Base-by-base conservation (phyloP, 1,140 invertebrate species). In the Zaprionus camerounensis region DNA sequence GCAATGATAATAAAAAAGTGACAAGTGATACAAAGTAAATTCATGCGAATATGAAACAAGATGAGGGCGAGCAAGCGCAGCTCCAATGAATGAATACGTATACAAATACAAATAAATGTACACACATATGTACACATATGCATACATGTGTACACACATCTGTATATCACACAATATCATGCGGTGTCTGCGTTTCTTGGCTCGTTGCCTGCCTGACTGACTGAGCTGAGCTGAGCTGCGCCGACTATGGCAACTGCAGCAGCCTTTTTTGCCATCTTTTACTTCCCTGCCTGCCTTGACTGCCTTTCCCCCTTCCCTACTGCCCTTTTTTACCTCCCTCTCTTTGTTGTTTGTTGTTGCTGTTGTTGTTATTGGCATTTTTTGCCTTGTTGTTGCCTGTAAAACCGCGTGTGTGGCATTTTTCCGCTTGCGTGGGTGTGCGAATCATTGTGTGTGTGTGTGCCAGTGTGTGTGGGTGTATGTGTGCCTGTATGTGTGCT, bases 11-110 rank as follows among this genome's bases (percentile, higher is more conserved):
- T 88, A 84, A 87, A 88, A 87, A 83, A 87, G 85, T 90, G 85
- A 90, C 85, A 90, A 90, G 85, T 90, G 85, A 90, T 90, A 90
- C 85, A 90, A 90, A 90, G 85, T 90, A 90, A 85, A 90, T 90
- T 90, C 81, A 90, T 82, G 85, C 81, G 85, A 90, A 90, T 90
- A 68, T 81, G 81, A 88, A 88, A 68, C 77, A 71, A 76, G 72
- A 46, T 51, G 56, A 64, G 80, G 72, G 69, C 58, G 64, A 68
- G 53, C 38, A 57, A 46, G 38, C 63, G 68, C 53, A 67, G 80
- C 46, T 24, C 46, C 77, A 80, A 84, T 81, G 85, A 87, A 87
- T 82, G 79, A 63, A 88, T 76, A 82, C 46, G 46, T 2, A 56
- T 56, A 66, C 53, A 56, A 26, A 34, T 56, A 66, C 59, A 26